Conservation (phyloP, 2,888 invertebrate species). For the Margaritifera margaritifera region DNA sequence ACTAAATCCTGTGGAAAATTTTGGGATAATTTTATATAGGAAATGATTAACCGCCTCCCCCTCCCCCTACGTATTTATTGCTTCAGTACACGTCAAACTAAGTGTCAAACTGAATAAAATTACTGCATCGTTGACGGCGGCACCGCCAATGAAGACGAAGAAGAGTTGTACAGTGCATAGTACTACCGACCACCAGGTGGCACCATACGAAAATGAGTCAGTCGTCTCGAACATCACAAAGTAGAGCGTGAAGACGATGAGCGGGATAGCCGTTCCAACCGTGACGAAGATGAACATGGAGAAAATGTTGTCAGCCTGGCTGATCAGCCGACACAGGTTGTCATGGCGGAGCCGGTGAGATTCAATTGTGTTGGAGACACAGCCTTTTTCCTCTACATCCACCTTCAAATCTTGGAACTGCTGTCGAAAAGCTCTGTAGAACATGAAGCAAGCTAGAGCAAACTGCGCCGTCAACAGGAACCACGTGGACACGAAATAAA, state of each 20-base stretch:
- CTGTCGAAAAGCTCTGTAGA: conserved; percentile 29
- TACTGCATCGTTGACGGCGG: conserved; percentile 41
- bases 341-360: conserved; percentile 34
- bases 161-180: conserved; percentile 38
- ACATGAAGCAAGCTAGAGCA: conserved; percentile 13
- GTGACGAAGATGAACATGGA: conserved; percentile 37
- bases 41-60: too few species aligned
- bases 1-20: too few species aligned
- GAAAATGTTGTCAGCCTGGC: conserved; percentile 34
- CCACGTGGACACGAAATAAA: conserved; percentile 41
- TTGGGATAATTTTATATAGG: too few species aligned
- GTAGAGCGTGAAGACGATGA: conserved; percentile 45
- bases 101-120: not conserved
- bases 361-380: conserved; percentile 33
- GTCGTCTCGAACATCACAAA: conserved; percentile 38
- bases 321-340: conserved; percentile 27
- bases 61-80: too few species aligned
- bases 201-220: conserved; percentile 34
- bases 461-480: conserved; percentile 41
- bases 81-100: too few species aligned
- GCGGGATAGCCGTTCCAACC: conserved; percentile 40
- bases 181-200: conserved; percentile 47
- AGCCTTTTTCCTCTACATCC: conserved; percentile 19
- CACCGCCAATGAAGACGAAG: conserved; percentile 37
- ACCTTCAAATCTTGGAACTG: conserved; percentile 20